A percentile compares a stretch with the other conserved stretches of the same genome.
Conservation (phyloP, 2,113 vertebrate genomes). For the Callipepla squamata region DNA sequence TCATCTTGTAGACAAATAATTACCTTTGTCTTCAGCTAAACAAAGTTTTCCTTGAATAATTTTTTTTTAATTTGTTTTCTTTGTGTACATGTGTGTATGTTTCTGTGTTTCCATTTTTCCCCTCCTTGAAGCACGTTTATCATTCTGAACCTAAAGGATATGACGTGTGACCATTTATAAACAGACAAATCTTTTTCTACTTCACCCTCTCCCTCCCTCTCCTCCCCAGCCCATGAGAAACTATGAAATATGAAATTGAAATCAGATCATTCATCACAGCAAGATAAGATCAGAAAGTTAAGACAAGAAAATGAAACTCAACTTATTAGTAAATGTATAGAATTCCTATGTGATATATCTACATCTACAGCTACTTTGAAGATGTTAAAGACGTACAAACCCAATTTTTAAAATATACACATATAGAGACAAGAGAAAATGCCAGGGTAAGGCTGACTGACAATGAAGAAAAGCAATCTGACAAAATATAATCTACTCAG, state of each 20-base stretch:
- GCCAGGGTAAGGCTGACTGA: background rate
- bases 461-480: background rate
- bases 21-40: background rate
- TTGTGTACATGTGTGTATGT: background rate
- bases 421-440: background rate
- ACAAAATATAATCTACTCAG: background rate
- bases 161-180: background rate
- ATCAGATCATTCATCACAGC: background rate
- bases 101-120: background rate
- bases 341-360: background rate
- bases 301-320: background rate
- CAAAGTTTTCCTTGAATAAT: background rate
- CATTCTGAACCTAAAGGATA: background rate
- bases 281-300: background rate
- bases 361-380: background rate
- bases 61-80: background rate
- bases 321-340: background rate
- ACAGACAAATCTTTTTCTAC: background rate
- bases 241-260: constrained; percentile 12
- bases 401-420: background rate
- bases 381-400: background rate
- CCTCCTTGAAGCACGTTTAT: background rate
- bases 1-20: background rate
- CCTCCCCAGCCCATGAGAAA: background rate
- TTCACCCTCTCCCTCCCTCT: background rate